phyloP scores from a whole-genome alignment of 37 sponge, comb jelly and placozoan genomes.

The Corticium candelabrum region DNA sequence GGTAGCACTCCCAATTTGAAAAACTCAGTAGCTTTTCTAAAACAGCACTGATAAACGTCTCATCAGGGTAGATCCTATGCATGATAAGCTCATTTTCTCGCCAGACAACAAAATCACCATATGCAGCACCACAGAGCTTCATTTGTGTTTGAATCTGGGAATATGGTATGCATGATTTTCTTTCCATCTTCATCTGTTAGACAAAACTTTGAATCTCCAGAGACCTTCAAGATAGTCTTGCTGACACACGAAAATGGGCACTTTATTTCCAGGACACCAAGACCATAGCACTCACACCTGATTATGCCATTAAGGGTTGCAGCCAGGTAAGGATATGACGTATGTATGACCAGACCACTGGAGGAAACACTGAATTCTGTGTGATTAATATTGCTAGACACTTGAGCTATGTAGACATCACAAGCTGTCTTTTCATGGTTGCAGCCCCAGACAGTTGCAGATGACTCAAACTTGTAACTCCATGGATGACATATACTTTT shows the following conservation, averaged over 20 bases:
- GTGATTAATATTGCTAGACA: conserved; percentile 1
- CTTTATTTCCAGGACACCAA: conserved; percentile 41
- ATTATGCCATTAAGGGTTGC: conserved; percentile 41
- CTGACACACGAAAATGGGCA: conserved; percentile 29
- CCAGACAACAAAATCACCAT: conserved; percentile 43
- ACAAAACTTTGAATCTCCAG: conserved; percentile 12
- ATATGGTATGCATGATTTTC: conserved; percentile 24
- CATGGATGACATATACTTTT: conserved; percentile 36
- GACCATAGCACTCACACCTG: conserved; percentile 33
- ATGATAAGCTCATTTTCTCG: neutral
- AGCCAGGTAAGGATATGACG: conserved; percentile 23
- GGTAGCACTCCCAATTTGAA: neutral
- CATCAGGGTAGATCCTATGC: neutral
- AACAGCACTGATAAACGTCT: neutral
- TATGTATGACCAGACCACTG: conserved; percentile 20
- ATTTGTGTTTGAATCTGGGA: conserved; percentile 41
- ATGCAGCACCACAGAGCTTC: conserved; percentile 17
- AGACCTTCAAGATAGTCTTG: conserved; percentile 10
- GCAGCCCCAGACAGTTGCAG: conserved; percentile 39
- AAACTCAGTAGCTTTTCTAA: neutral
- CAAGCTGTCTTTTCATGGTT: conserved; percentile 31
- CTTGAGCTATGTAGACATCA: conserved; percentile 1
- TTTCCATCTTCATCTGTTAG: too few relatives aligned
- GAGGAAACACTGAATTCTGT: neutral
- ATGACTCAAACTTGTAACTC: conserved; percentile 8